Base-by-base conservation (phyloP, 2,113 vertebrate genomes). In the Thamnaconus septentrionalis region DNA sequence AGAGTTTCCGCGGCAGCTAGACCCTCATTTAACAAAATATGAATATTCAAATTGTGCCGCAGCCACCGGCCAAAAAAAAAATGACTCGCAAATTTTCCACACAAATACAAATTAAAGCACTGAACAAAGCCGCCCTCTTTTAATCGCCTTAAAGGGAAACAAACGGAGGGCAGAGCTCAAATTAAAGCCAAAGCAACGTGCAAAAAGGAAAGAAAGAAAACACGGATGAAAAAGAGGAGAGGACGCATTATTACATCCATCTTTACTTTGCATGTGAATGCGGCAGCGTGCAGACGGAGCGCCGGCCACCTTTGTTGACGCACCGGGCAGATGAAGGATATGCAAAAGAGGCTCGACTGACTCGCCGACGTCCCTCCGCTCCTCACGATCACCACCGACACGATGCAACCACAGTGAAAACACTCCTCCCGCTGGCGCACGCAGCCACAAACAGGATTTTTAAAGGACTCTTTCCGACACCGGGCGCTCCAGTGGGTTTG, bases 241-340 rank as follows among this genome's bases (percentile, higher is more conserved):
- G 55, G 59, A 62, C 53, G 56, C 69, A 80, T 76, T 89, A 93
- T 90, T 90, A 66, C 82, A 79, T 71, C 87, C 88, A 83, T 31
- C 91, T 85, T 91, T 88, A 85, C 68, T 93, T 90, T 93, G 86
- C 85, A 76, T 79, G 67, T 87, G 91, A 94, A 93, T 82, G 84
- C 92, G 88, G 91, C 88, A 90, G 91, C 87, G 82, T 3, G 85
- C 86, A 84, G 90, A 92, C 86, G 67, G 56, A 68, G 73, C 66
- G 75, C 6, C n/a, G 53, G 46, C 64, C 75, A 88, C 91, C 90
- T 92, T 93, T 93, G 94, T 94, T 92, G 83, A 86, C 93, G 92
- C 92, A 93, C 93, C 91, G 91, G 76, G 85, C 88, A 93, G 93
- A 94, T 95, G 93, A 94, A 95, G 93, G 92, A 94, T 94, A 95